Conservation (phyloP, 1,140 invertebrate species). For the Coelopa frigida region DNA sequence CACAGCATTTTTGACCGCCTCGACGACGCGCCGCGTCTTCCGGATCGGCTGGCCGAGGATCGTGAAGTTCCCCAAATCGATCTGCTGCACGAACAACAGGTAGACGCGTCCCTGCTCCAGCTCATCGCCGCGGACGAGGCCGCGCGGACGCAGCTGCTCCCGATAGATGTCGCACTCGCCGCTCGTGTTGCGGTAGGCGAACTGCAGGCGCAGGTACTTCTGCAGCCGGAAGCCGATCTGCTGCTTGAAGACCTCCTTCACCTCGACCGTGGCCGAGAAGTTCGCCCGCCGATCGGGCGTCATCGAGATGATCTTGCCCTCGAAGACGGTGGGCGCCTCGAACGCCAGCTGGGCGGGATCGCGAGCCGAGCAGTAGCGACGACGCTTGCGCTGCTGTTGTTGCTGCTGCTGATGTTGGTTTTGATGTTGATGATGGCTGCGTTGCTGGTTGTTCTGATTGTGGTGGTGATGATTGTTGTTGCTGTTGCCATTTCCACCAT, state of each 20-base stretch:
- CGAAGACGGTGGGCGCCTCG: conserved; percentile 56
- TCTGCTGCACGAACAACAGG: conserved; percentile 58
- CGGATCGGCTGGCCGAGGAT: conserved; percentile 56
- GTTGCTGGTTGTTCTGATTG: conserved; percentile 3
- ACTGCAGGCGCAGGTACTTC: conserved; percentile 32
- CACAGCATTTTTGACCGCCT: conserved; percentile 47
- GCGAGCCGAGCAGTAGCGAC: conserved; percentile 52
- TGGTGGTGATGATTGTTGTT: conserved; percentile 1
- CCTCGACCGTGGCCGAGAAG: conserved; percentile 60
- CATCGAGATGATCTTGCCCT: conserved; percentile 57
- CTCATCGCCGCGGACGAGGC: conserved; percentile 50
- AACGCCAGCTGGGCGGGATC: conserved; percentile 55
- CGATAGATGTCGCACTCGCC: conserved; percentile 43
- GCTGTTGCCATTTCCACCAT: conserved; percentile 8
- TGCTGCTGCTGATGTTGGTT: conserved; percentile 14
- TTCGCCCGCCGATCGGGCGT: conserved; percentile 50
- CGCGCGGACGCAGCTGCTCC: conserved; percentile 34
- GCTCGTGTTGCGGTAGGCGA: conserved; percentile 32
- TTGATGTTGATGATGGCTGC: conserved; percentile 4
- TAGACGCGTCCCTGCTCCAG: conserved; percentile 57
- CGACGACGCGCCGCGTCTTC: conserved; percentile 49
- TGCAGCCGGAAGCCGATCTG: conserved; percentile 49
- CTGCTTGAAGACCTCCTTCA: conserved; percentile 56
- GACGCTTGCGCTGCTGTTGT: conserved; percentile 24
- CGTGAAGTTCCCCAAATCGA: conserved; percentile 58